These are phyloP conservation scores for Nycticryphes semicollaris DNA, from an alignment of 2,113 vertebrate genomes.

Conservation along the genomic window DNA sequence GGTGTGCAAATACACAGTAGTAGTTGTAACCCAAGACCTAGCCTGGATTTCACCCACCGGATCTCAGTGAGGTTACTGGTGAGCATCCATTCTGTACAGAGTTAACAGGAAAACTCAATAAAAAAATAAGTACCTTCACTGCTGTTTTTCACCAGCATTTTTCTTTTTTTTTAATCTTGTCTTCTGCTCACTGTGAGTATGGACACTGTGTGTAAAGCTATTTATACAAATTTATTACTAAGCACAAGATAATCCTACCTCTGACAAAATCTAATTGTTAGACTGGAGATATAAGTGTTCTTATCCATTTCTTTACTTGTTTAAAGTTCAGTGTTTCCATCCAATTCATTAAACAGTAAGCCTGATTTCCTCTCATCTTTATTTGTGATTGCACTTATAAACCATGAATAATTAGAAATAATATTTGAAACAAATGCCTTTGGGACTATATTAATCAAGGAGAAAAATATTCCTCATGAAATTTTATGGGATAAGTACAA, in stretches of 20 bases:
- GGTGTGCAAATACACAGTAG: neutral
- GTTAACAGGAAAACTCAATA: neutral
- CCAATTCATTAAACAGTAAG: slow-evolving; percentile 61
- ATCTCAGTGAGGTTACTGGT: neutral
- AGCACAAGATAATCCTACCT: neutral
- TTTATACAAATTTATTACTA: neutral
- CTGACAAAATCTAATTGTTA: slow-evolving; percentile 47
- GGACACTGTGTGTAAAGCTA: neutral
- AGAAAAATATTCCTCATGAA: slow-evolving; percentile 61
- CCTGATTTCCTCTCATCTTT: slow-evolving; percentile 51
- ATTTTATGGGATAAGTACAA: slow-evolving; percentile 56
- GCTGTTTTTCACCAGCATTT: neutral
- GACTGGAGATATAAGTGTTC: slow-evolving; percentile 9
- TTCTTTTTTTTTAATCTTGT: neutral
- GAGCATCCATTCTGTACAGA: neutral
- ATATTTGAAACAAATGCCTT: slow-evolving; percentile 71
- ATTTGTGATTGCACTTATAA: slow-evolving; percentile 69
- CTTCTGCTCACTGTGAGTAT: neutral
- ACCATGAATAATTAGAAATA: slow-evolving; percentile 73
- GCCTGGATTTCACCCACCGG: neutral
- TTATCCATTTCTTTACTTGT: slow-evolving; percentile 45
- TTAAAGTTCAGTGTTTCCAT: slow-evolving; percentile 62
- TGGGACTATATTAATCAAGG: slow-evolving; percentile 66
- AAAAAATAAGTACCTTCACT: neutral
- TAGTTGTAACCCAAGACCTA: neutral